phyloP scores from a whole-genome alignment of 2,797 vertebrate species.

The Etheostoma perlongum region DNA sequence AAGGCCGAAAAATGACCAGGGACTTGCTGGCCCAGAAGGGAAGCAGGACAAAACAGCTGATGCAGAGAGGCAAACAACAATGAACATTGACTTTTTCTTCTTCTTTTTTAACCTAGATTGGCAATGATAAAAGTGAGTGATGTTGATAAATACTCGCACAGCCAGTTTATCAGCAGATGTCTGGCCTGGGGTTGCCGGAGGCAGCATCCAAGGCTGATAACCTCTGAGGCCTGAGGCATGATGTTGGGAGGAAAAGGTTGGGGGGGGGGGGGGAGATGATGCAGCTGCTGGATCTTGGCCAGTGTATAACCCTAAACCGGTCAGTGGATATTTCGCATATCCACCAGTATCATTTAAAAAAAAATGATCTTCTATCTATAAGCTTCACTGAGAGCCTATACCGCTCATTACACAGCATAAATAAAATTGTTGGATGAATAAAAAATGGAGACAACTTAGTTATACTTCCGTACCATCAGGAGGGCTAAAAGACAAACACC shows the following conservation, averaged over 20 bases:
- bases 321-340: constrained; percentile 52
- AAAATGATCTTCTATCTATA: background rate
- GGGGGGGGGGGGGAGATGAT: constrained; percentile 27
- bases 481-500: background rate
- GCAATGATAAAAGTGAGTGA: constrained; percentile 81
- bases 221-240: constrained; percentile 75
- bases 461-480: background rate
- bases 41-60: constrained; percentile 61
- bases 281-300: constrained; percentile 56
- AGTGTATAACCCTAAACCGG: constrained; percentile 37
- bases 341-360: constrained; percentile 17
- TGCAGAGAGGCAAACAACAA: constrained; percentile 63
- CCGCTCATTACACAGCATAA: constrained; percentile 19
- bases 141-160: constrained; percentile 80
- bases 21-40: constrained; percentile 61
- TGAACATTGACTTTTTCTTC: constrained; percentile 72
- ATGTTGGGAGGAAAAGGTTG: constrained; percentile 52
- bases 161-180: constrained; percentile 82
- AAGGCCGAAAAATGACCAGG: constrained; percentile 55
- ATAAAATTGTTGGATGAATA: constrained; percentile 8
- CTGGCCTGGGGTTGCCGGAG: constrained; percentile 72
- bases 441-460: constrained; percentile 8
- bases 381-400: constrained; percentile 11
- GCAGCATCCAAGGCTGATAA: constrained; percentile 76
- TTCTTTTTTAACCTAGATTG: constrained; percentile 72